Conservation (phyloP, 2,113 vertebrate genomes). For the Entomyzon cyanotis region DNA sequence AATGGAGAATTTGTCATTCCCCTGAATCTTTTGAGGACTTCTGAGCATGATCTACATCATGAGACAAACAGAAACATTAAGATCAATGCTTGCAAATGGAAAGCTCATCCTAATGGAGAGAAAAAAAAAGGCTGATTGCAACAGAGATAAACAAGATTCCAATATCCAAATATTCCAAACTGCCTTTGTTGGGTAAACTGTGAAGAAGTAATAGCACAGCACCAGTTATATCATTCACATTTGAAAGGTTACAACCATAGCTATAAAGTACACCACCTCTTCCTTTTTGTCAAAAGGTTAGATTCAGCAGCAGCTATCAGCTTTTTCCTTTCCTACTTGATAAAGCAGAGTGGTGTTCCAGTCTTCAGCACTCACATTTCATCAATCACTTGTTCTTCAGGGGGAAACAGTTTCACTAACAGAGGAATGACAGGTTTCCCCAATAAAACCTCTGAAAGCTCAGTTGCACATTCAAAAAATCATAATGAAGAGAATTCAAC, state of each 20-base stretch:
- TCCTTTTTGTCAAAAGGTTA: not conserved
- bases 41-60: not conserved
- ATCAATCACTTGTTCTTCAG: not conserved
- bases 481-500: not conserved
- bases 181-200: not conserved
- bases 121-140: not conserved
- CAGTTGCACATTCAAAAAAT: not conserved
- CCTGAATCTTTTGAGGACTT: not conserved
- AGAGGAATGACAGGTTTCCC: not conserved
- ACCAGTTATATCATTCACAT: not conserved
- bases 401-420: not conserved
- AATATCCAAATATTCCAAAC: not conserved
- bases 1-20: not conserved
- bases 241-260: not conserved
- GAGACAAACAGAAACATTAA: not conserved
- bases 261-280: not conserved
- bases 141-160: not conserved
- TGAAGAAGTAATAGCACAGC: not conserved
- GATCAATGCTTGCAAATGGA: not conserved
- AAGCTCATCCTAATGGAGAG: not conserved
- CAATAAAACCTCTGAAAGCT: not conserved
- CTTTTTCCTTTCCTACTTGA: not conserved
- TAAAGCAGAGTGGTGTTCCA: not conserved
- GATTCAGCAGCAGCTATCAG: not conserved
- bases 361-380: not conserved